Percentiles rank a stretch among this genome's conserved stretches.
Evolutionary conservation across 2,797 vertebrate genomes (phyloP).

Genomic region (Myripristis murdjan): DNA sequence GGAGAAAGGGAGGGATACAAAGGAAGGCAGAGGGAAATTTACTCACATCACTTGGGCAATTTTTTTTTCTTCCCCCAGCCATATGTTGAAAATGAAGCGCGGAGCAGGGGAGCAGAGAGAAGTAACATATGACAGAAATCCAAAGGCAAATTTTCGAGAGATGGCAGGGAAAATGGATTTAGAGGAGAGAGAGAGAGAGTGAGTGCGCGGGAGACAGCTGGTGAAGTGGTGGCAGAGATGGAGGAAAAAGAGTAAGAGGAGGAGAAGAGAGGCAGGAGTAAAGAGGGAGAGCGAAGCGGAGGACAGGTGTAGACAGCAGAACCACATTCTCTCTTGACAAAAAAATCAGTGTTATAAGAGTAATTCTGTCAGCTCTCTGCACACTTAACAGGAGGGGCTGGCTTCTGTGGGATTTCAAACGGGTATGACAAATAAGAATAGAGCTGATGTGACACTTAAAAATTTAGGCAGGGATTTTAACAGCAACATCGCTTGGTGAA

Average conservation of each 20-base stretch:
- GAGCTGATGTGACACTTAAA: constrained; percentile 62
- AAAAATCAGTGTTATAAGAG: constrained; percentile 69
- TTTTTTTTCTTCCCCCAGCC: constrained; percentile 39
- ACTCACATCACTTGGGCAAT: constrained; percentile 40
- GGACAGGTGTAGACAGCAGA: constrained; percentile 61
- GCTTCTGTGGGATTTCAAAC: constrained; percentile 57
- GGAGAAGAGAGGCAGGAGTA: constrained; percentile 35
- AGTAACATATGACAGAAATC: constrained; percentile 62
- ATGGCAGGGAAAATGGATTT: constrained; percentile 61
- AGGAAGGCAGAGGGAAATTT: constrained; percentile 40
- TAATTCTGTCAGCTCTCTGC: constrained; percentile 70
- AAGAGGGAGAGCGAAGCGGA: constrained; percentile 37
- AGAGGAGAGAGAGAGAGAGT: constrained; percentile 29
- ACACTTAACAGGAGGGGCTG: constrained; percentile 57
- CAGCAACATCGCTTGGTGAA: constrained; percentile 54
- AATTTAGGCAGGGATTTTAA: constrained; percentile 69
- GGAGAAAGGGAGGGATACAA: neutral
- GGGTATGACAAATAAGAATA: constrained; percentile 66
- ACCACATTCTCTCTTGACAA: constrained; percentile 65
- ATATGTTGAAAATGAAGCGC: constrained; percentile 44
- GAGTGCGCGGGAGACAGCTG: constrained; percentile 55
- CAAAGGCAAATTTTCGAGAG: constrained; percentile 58
- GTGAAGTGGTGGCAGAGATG: constrained; percentile 60
- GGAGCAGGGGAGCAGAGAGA: constrained; percentile 27
- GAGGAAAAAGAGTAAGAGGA: constrained; percentile 26